Evolutionary conservation across 2,888 invertebrate species (phyloP), one percentile per base, ranked within the genome.

Genomic region (Caenorhabditis parvicauda): DNA sequence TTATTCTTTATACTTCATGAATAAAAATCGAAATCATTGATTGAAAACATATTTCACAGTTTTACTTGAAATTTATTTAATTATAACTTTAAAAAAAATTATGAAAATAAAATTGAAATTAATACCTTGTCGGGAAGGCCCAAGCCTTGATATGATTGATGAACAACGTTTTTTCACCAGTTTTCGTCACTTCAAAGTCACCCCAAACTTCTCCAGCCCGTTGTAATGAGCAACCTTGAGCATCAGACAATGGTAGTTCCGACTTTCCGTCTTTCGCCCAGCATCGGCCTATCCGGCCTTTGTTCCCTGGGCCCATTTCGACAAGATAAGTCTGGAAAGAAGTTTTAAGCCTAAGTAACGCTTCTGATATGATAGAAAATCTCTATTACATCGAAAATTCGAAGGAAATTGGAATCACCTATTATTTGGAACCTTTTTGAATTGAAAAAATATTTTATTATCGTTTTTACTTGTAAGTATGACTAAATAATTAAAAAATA

Each of bases 111-210:
- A 24, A 41, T 9, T 12, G 14, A 17, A 12, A 14, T 35, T 25
- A 46, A 41, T 63, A 76, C 77, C 77, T 77, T 19, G 79, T 79
- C 6, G 79, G 79, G 44, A 79, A 79, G 7, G 79, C 78, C 79
- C 79, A 79, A 5, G 79, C 79, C 56, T 77, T 79, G 56, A 79
- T 79, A 35, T 70, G 67, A 49, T 79, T 79, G 47, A 71, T 56
- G 59, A 79, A 79, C 2, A 72, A 57, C 25, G 61, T 64, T n/a
- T 66, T 64, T 3, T 53, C 54, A 27, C 56, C 54, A 32, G 56
- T 63, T 38, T 70, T 65, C 35, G 61, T 41, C 46, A 72, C 66
- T 43, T 77, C 72, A 54, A 78, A 78, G 35, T 75, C 68, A 5
- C 70, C 72, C 77, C 77, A 77, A 9, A 66, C 69, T 51, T 77